These are phyloP conservation scores for Glyptemys insculpta DNA, from an alignment of 2,797 vertebrate genomes.

Conservation along the genomic window DNA sequence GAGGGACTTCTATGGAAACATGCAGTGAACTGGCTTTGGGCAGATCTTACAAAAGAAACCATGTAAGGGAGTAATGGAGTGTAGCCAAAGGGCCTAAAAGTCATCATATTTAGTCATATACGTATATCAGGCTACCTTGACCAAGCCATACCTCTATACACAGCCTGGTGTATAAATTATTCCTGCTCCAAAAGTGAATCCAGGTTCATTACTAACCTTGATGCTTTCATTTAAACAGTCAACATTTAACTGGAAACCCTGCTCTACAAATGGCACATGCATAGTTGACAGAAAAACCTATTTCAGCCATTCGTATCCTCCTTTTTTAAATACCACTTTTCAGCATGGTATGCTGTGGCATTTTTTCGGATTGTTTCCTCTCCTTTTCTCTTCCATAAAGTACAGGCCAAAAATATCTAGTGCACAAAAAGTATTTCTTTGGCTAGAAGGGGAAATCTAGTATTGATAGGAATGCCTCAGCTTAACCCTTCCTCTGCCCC, in stretches of 20 bases:
- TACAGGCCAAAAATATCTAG: neutral
- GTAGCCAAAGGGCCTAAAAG: neutral
- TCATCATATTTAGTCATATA: neutral
- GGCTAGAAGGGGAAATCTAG: slow-evolving; percentile 54
- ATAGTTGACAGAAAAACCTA: slow-evolving; percentile 17
- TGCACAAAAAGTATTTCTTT: slow-evolving; percentile 56
- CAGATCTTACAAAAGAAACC: neutral
- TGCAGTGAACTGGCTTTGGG: neutral
- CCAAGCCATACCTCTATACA: neutral
- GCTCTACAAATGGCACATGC: neutral
- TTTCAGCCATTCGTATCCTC: neutral
- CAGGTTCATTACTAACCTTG: neutral
- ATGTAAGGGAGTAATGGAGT: neutral
- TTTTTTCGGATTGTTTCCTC: slow-evolving; percentile 59
- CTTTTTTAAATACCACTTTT: slow-evolving; percentile 35
- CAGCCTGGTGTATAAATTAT: neutral
- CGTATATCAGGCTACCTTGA: neutral
- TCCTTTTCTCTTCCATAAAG: slow-evolving; percentile 33
- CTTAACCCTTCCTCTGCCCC: neutral
- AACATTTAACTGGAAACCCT: neutral
- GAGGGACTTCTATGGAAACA: fast-evolving
- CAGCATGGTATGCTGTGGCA: neutral
- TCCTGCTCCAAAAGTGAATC: neutral
- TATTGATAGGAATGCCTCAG: slow-evolving; percentile 22
- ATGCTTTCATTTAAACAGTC: neutral